Evolutionary conservation across 2,888 invertebrate species (phyloP), one percentile per base, ranked within the genome.

Genomic region (Latheticus oryzae): DNA sequence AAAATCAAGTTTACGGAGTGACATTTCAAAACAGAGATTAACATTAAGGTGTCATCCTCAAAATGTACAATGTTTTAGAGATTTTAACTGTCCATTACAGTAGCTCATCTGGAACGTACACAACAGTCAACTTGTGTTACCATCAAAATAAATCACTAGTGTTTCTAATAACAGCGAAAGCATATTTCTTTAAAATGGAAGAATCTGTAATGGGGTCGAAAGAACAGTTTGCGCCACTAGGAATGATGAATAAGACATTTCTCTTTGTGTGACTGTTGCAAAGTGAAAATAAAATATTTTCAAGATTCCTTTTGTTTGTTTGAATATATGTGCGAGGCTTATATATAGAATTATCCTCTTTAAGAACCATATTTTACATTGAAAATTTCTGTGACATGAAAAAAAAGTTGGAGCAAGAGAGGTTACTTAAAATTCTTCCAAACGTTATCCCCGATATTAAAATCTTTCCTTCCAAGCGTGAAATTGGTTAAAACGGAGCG

Each of bases 381-480:
- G n/a, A n/a, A n/a, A n/a, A n/a, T n/a, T n/a, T n/a, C n/a, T 12
- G 30, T 8, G 8, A 30, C 11, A 30, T 30, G 5, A 9, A 8
- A 33, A 33, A 13, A 26, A n/a, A 26, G 8, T n/a, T 9, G 26
- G 3, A 26, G 3, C n/a, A n/a, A 26, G 8, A 26, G 19, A n/a
- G 3, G 9, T 33, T 13, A 33, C 33, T 33, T 33, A 35, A 35
- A n/a, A 11, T 11, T n/a, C 13, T n/a, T 2, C 15, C 8, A 17
- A 13, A 35, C 15, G 33, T 33, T 33, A 12, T 33, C 33, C 8
- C 4, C 35, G 17, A 35, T 35, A 35, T 35, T 35, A 35, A 35
- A 35, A 13, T 15, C 15, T 7, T 35, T n/a, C 13, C 9, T 8
- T 17, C 19, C 17, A 11, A 35, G 35, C 35, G 5, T 35, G 35